Conservation (phyloP, 2,888 invertebrate genomes). For the Helicoverpa assulta region DNA sequence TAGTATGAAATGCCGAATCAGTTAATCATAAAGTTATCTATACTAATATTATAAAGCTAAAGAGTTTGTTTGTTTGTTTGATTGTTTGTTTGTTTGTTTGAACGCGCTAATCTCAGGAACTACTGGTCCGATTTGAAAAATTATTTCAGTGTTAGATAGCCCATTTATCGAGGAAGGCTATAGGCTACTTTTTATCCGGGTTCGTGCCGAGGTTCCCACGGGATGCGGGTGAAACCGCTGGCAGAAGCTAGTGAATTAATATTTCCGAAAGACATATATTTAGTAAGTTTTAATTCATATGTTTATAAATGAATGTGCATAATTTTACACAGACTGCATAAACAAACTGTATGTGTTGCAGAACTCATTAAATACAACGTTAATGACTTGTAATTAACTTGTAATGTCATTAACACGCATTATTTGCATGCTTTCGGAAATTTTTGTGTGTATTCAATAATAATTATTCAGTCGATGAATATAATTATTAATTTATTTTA, state of each 20-base stretch:
- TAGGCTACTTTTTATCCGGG: too few relatives aligned
- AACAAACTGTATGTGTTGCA: constrained; percentile 7
- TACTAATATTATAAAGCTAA: too few relatives aligned
- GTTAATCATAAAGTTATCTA: too few relatives aligned
- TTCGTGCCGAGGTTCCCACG: too few relatives aligned
- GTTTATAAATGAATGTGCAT: constrained; percentile 28
- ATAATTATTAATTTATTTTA: not conserved
- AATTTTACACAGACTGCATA: constrained; percentile 4
- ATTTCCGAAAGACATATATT: constrained; percentile 10
- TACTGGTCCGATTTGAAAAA: too few relatives aligned
- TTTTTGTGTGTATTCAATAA: constrained; percentile 11
- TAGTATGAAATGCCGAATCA: too few relatives aligned
- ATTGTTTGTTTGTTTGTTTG: too few relatives aligned
- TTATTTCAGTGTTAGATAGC: too few relatives aligned
- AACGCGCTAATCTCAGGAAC: too few relatives aligned
- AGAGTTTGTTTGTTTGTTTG: too few relatives aligned
- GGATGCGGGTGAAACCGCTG: too few relatives aligned
- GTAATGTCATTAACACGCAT: constrained; percentile 10
- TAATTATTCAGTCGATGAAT: constrained; percentile 2
- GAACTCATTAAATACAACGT: constrained; percentile 24
- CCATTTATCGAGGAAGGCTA: too few relatives aligned
- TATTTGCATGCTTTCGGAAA: constrained; percentile 4
- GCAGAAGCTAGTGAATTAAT: constrained; percentile 6
- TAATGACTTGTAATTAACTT: constrained; percentile 18
- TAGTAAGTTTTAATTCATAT: constrained; percentile 8